These are phyloP conservation scores for Vesta saturnalis DNA, from an alignment of 2,888 invertebrate species.

Conservation along the genomic window DNA sequence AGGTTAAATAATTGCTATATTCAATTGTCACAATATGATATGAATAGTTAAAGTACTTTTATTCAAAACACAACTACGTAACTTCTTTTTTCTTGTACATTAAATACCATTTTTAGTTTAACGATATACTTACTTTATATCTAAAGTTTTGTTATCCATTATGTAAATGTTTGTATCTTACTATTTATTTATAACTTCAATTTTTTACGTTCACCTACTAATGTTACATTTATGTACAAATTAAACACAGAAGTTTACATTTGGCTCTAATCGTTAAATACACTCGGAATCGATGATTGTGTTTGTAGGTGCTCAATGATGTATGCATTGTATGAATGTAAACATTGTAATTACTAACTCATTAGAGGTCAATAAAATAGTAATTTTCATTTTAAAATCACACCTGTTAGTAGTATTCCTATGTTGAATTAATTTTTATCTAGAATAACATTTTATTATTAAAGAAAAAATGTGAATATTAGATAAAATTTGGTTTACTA, in stretches of 20 bases:
- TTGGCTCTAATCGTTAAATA: constrained; percentile 31
- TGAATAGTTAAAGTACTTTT: no score
- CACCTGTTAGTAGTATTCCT: not conserved
- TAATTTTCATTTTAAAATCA: constrained; percentile 14
- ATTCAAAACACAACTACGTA: no score
- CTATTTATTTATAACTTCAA: not conserved
- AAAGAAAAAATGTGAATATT: not conserved
- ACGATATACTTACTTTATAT: not conserved
- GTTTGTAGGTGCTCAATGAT: constrained; percentile 20
- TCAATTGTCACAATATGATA: no score
- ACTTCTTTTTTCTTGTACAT: no score
- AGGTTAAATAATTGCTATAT: no score
- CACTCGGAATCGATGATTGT: constrained; percentile 20
- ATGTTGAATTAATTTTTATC: not conserved
- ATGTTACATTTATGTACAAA: constrained; percentile 9
- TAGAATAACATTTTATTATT: no score
- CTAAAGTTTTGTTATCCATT: no score
- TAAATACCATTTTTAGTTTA: no score
- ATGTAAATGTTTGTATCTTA: not conserved
- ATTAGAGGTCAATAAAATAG: constrained; percentile 26
- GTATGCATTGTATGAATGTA: constrained; percentile 26
- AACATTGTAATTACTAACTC: constrained; percentile 30
- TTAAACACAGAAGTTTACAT: constrained; percentile 23
- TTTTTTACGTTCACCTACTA: not conserved
- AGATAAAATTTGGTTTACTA: not conserved